Evolutionary conservation across 2,888 invertebrate genomes (phyloP), one percentile per base, ranked within the genome.

Genomic region (Tetrapedia diversipes): DNA sequence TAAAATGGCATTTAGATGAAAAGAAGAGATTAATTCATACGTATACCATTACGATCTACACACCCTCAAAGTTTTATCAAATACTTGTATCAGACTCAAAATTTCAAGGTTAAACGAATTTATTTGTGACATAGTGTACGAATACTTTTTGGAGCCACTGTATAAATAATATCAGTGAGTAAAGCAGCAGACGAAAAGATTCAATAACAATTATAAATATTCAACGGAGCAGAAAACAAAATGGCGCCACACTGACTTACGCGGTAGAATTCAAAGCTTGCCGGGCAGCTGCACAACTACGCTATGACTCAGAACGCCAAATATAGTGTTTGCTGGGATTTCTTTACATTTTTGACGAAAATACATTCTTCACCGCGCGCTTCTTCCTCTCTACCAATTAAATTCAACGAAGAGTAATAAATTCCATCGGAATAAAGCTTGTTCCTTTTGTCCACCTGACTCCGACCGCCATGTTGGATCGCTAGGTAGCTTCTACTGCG

Each of bases 221-320:
- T 56, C 29, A 51, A 51, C 14, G 43, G 39, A 11, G 56, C 11
- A 41, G 39, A 59, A 57, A 63, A 66, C 49, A 57, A 71, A 74
- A 71, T 71, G 77, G 73, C 73, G 39, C 43, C 49, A 41, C 60
- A 54, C 37, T 8, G 47, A 43, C 54, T 24, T 37, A 51, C 65
- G 53, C 66, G 67, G 64, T 69, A 80, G 75, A 82, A 82, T 86
- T 83, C 79, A 69, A 86, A 80, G 75, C 56, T 63, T 57, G 75
- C 71, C n/a, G 29, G 57, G n/a, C 63, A 67, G 43, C 71, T 61
- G 74, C 73, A 39, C 57, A 63, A 43, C 72, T 56, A 37, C 27
- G 53, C 59, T 60, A 75, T 87, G 86, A 87, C 70, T 86, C 86
- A 86, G 77, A 79, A 67, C 22, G 77, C 84, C 86, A 84, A 86